phyloP scores from a whole-genome alignment of 2,113 vertebrate species.

The Sminthopsis crassicaudata region DNA sequence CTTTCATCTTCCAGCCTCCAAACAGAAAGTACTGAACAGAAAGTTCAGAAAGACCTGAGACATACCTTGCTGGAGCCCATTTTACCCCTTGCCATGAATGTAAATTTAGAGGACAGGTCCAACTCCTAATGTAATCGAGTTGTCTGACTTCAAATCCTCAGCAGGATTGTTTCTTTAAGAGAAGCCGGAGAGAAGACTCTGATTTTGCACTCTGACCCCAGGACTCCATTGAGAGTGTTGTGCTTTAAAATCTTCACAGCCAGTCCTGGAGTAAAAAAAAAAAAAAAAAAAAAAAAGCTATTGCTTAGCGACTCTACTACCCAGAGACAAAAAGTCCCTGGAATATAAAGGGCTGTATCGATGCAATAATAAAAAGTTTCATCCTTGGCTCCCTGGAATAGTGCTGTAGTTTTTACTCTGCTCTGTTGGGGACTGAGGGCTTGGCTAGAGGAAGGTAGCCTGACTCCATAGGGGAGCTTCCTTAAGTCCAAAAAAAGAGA shows the following conservation, averaged over 20 bases:
- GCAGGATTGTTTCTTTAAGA: slow-evolving; percentile 31
- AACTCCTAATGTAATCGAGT: neutral
- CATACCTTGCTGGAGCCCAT: neutral
- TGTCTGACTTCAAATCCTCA: neutral
- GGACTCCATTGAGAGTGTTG: slow-evolving; percentile 23
- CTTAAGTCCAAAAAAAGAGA: slow-evolving; percentile 25
- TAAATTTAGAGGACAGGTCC: neutral
- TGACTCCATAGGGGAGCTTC: neutral
- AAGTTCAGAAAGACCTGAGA: neutral
- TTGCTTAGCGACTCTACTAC: slow-evolving; percentile 57
- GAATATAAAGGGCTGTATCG: slow-evolving; percentile 37
- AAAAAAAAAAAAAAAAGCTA: slow-evolving; percentile 18
- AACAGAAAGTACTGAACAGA: neutral
- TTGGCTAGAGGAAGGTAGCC: slow-evolving; percentile 46
- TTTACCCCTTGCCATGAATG: rapidly evolving
- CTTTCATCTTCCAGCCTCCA: neutral
- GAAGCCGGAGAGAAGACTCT: neutral
- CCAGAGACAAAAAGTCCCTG: neutral
- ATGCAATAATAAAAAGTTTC: slow-evolving; percentile 45
- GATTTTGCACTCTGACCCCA: neutral
- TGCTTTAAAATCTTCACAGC: slow-evolving; percentile 56
- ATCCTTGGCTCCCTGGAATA: slow-evolving; percentile 48
- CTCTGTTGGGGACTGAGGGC: slow-evolving; percentile 43
- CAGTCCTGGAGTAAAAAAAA: slow-evolving; percentile 55
- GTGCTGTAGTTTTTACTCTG: slow-evolving; percentile 21